phyloP scores from a whole-genome alignment of 2,113 vertebrate genomes.

The Strix aluco region DNA sequence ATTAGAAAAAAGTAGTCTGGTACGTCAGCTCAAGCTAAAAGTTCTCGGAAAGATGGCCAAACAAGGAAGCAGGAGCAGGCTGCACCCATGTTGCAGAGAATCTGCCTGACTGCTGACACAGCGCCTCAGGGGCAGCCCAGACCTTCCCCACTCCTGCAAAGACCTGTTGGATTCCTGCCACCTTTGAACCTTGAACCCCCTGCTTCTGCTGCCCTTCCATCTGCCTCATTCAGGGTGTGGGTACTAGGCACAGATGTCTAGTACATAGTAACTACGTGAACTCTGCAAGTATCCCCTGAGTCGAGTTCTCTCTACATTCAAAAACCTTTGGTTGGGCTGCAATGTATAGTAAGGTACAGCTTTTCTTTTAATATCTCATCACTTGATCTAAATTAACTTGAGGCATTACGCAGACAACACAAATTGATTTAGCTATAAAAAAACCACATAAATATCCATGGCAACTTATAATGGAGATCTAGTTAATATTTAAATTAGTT shows the following conservation, averaged over 20 bases:
- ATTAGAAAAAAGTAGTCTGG: background rate
- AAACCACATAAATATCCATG: background rate
- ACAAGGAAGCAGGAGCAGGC: background rate
- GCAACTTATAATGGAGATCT: background rate
- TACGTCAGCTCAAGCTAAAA: background rate
- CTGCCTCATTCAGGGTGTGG: background rate
- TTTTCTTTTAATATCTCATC: background rate
- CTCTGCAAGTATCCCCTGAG: too few species aligned
- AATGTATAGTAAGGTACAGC: accelerated
- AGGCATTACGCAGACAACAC: background rate
- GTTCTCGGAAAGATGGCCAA: background rate
- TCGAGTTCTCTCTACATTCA: accelerated
- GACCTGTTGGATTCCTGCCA: background rate
- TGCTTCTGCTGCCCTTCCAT: background rate
- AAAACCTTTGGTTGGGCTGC: background rate
- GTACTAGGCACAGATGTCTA: accelerated
- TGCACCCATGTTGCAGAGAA: accelerated
- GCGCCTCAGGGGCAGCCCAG: too few species aligned
- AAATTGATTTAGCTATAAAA: background rate
- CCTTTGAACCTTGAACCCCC: background rate
- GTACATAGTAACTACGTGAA: accelerated
- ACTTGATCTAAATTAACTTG: background rate
- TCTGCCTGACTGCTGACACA: background rate
- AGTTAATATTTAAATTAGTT: background rate
- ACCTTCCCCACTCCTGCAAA: background rate